Evolutionary conservation across 2,797 vertebrate genomes (phyloP).

Genomic region (Glyptemys insculpta): DNA sequence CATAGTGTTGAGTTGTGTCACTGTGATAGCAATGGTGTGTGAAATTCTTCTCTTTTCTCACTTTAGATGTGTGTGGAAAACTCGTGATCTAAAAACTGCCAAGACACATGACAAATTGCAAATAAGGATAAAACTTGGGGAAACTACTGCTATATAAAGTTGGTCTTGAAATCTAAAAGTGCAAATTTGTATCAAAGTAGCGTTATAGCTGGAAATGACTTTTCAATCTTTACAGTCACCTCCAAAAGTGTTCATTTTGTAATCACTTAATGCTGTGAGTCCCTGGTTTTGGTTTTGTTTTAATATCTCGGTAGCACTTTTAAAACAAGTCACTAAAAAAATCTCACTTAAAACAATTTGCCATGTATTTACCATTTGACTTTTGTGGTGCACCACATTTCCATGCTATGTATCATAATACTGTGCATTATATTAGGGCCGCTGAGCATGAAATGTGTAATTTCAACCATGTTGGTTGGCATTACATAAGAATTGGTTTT

Average conservation of each 20-base stretch:
- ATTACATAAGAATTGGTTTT: constrained; percentile 54
- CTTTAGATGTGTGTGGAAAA: not conserved
- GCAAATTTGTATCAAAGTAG: not conserved
- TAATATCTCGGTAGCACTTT: not conserved
- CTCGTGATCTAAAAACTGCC: not conserved
- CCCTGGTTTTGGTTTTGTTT: not conserved
- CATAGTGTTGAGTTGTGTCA: not conserved
- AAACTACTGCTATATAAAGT: not conserved
- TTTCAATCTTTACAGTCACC: not conserved
- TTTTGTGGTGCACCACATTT: accelerated
- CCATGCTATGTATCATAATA: accelerated
- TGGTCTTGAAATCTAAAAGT: not conserved
- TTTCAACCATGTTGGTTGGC: not conserved
- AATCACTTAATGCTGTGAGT: not conserved
- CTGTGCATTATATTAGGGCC: not conserved
- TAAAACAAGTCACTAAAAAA: not conserved
- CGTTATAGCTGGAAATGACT: not conserved
- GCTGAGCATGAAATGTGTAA: accelerated
- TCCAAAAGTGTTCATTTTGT: not conserved
- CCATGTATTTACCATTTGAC: not conserved
- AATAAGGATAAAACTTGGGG: constrained; percentile 4
- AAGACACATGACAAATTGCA: not conserved
- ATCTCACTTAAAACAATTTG: not conserved
- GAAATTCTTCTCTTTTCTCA: not conserved
- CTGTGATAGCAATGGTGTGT: not conserved